These are phyloP conservation scores for Scolopax mira DNA, from an alignment of 2,113 vertebrate genomes.

Conservation along the genomic window DNA sequence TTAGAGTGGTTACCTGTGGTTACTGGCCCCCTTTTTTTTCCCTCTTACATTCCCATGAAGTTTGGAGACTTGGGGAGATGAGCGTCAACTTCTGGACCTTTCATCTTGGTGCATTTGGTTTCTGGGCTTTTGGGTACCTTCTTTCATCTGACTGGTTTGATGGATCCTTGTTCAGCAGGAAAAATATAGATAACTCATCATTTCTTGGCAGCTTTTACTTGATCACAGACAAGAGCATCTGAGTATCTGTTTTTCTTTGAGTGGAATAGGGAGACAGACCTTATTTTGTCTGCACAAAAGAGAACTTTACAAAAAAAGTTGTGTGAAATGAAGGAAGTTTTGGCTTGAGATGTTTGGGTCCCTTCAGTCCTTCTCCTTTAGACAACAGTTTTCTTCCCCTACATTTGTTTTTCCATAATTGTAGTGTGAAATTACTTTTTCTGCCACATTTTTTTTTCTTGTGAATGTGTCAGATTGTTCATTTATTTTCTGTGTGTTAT, in stretches of 20 bases:
- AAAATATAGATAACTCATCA: background rate
- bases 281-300: background rate
- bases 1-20: constrained; percentile 39
- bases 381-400: background rate
- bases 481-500: background rate
- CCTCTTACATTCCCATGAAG: background rate
- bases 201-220: background rate
- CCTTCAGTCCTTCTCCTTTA: background rate
- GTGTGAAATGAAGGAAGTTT: background rate
- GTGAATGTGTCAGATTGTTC: background rate
- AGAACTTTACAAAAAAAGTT: background rate
- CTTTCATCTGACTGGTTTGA: background rate
- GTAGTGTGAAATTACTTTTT: background rate
- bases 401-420: background rate
- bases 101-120: background rate
- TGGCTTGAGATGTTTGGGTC: background rate
- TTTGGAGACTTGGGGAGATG: background rate
- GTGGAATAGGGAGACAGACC: background rate
- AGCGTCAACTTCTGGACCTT: background rate
- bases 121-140: background rate
- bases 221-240: background rate
- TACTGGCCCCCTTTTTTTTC: background rate
- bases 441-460: background rate
- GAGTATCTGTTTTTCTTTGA: background rate
- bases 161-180: background rate